Evolutionary conservation across 2,797 vertebrate species (phyloP).

Genomic region (Threskiornis aethiopicus): DNA sequence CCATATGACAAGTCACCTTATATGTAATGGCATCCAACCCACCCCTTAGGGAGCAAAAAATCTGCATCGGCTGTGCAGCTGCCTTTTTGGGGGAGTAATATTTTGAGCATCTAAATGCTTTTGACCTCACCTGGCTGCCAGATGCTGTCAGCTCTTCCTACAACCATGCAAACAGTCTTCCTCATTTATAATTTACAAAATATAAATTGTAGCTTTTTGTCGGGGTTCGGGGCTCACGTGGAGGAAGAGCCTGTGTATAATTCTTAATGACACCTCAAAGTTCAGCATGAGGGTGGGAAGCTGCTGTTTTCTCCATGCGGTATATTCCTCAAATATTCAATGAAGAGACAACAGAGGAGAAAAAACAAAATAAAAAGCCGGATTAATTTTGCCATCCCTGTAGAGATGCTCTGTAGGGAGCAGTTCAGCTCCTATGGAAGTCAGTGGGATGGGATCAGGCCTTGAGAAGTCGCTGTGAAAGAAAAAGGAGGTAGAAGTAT

Average conservation of each 20-base stretch:
- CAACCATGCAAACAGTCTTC: not conserved
- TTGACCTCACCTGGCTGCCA: slow-evolving; percentile 38
- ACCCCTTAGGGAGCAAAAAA: not conserved
- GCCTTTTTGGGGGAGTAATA: not conserved
- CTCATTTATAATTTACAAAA: slow-evolving; percentile 4
- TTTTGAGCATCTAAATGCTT: not conserved
- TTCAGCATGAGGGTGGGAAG: not conserved
- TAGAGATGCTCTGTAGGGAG: not conserved
- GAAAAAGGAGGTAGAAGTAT: not conserved
- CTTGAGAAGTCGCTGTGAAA: not conserved
- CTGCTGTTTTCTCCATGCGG: not conserved
- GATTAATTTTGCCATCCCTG: not conserved
- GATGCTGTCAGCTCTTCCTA: slow-evolving; percentile 1
- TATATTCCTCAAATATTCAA: not conserved
- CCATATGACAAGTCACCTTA: not conserved
- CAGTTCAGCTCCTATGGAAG: not conserved
- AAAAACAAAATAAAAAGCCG: too few relatives aligned
- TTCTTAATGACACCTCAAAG: not conserved
- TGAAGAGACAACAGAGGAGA: not conserved
- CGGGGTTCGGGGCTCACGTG: not conserved
- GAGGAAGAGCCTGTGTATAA: not conserved
- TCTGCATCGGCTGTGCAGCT: not conserved
- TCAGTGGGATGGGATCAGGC: not conserved
- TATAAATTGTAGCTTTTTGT: not conserved
- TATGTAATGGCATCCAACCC: not conserved